Evolutionary conservation across 37 sponge, comb jelly and placozoan genomes (phyloP), one percentile per base, ranked within the genome.

Genomic region (Dysidea cf. avara): DNA sequence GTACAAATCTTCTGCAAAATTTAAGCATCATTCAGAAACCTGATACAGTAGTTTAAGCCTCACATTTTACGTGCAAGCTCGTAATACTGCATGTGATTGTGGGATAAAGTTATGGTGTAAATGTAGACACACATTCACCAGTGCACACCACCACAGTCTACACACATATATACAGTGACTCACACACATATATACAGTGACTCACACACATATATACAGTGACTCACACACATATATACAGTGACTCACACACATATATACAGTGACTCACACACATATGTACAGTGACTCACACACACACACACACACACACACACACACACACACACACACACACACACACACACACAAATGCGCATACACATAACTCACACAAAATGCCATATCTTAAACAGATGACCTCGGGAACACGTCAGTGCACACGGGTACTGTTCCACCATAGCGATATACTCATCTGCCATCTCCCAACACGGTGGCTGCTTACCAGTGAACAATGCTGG

Each of bases 341-440:
- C 30, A 61, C 29, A 61, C 29, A 40, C 68, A 43, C 50, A 43
- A 13, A 68, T 48, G 12, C 68, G 52, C 56, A 61, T 25, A 24
- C 61, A 61, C 29, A n/a, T 18, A 1, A 80, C 87, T 85, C 55
- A 88, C 92, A 85, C 83, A 66, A 86, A 87, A 61, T 86, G 77
- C 90, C 93, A 94, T 12, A 97, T 46, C 71, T 94, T 97, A 74
- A 94, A 97, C 40, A 97, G 65, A 63, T 97, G 99, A 52, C 93
- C 99, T 20, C 96, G 70, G 29, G 88, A 81, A 53, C 62, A 50
- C 18, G 90, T 78, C 26, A 88, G 34, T 13, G 86, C 73, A 53
- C 81, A 80, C 51, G 93, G 89, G 63, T 92, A 86, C 35, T 54
- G 53, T 32, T 64, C 58, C 24, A 83, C 99, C 69, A 94, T 63